Evolutionary conservation across 2,113 vertebrate genomes (phyloP).

Genomic region (Notothenia rossii): DNA sequence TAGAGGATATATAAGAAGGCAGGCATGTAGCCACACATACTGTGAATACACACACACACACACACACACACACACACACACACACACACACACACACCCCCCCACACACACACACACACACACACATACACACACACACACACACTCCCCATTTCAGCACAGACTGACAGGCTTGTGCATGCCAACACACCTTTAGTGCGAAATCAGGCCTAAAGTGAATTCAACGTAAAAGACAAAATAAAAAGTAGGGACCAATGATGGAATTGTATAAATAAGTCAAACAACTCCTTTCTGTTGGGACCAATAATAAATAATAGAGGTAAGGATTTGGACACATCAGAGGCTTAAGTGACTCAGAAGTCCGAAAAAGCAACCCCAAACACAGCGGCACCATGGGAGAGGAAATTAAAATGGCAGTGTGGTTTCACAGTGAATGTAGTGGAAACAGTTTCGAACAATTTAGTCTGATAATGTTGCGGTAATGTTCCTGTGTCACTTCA

Average conservation of each 20-base stretch:
- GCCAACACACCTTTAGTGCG: slow-evolving; percentile 12
- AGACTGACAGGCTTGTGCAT: slow-evolving; percentile 49
- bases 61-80: background rate
- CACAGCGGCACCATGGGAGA: slow-evolving; percentile 33
- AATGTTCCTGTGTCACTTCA: background rate
- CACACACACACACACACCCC: background rate
- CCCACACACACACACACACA: slow-evolving; percentile 20
- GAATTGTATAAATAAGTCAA: background rate
- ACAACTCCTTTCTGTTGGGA: background rate
- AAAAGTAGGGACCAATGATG: background rate
- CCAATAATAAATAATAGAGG: background rate
- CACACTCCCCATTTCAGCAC: background rate
- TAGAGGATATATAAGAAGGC: slow-evolving; percentile 43
- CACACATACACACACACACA: slow-evolving; percentile 7
- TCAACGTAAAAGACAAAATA: background rate
- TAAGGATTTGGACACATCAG: background rate
- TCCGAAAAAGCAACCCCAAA: slow-evolving; percentile 14
- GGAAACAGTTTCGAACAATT: slow-evolving; percentile 61
- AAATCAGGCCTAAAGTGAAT: slow-evolving; percentile 3
- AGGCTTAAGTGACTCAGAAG: background rate
- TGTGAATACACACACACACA: slow-evolving; percentile 8
- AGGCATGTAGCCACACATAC: slow-evolving; percentile 55
- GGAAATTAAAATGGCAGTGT: slow-evolving; percentile 56
- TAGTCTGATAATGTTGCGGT: slow-evolving; percentile 5
- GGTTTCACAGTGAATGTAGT: slow-evolving; percentile 47